phyloP scores from a whole-genome alignment of 2,797 vertebrate genomes.

The Natrix natrix region DNA sequence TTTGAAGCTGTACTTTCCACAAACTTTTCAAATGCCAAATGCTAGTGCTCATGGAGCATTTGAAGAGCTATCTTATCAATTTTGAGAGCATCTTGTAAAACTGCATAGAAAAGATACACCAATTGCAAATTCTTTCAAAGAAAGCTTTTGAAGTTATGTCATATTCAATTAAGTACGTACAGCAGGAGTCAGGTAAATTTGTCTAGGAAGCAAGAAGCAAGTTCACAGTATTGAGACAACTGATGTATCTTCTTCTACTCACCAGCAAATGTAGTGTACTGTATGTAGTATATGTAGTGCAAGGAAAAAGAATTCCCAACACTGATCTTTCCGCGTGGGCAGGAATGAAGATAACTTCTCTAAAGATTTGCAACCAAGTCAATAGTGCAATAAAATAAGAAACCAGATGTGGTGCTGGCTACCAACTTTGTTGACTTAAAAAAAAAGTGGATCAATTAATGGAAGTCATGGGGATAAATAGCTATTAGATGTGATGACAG shows the following conservation, averaged over 20 bases:
- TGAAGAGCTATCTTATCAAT: neutral
- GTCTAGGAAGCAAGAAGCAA: neutral
- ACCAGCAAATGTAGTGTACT: neutral
- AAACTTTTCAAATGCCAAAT: neutral
- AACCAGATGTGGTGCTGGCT: neutral
- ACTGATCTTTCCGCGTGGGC: neutral
- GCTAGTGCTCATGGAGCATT: neutral
- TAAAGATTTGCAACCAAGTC: neutral
- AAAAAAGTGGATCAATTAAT: neutral
- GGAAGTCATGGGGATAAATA: neutral
- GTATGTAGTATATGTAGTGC: neutral
- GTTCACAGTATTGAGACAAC: neutral
- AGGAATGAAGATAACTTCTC: neutral
- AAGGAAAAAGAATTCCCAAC: neutral
- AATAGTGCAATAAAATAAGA: neutral
- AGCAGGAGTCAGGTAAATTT: neutral
- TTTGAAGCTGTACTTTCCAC: neutral
- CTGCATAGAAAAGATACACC: neutral
- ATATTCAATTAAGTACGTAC: neutral
- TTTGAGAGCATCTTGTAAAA: neutral
- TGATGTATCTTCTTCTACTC: neutral
- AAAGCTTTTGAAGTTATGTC: neutral
- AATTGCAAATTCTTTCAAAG: neutral
- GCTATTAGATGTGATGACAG: neutral
- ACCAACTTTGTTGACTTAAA: neutral